Evolutionary conservation across 2,888 invertebrate genomes (phyloP), one percentile per base, ranked within the genome.

Genomic region (Tachina fera): DNA sequence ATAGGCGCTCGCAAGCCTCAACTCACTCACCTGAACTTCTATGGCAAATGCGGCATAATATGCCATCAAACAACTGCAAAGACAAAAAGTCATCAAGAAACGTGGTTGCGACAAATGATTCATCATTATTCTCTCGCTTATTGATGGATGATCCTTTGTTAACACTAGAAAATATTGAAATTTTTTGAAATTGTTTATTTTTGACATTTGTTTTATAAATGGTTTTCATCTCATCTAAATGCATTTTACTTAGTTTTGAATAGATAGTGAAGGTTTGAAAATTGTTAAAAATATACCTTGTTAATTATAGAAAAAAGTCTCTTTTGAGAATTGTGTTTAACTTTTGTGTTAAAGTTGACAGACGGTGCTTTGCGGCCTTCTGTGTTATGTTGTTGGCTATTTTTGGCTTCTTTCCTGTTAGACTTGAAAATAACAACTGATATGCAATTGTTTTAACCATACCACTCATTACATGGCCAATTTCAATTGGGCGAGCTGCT

Each of bases 381-480:
- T 71, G n/a, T 8, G 13, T n/a, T 74, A 31, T 31, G 61, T 43
- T 68, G 56, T 68, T 51, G 49, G 65, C 22, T 76, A 83, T 49
- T 75, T 71, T 67, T 63, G 71, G 45, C 83, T 79, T 83, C 86
- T 86, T 83, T 86, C 75, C 86, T 79, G 79, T 79, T 86, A 79
- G 86, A 83, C 86, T 83, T 83, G 79, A 86, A 83, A 83, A 83
- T 67, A 75, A 72, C 79, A 83, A 86, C 83, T 86, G 83, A 86
- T 63, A 71, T 75, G 43, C 45, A 51, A 22, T 63, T 41, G 49
- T 6, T 65, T 77, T 58, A 71, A 51, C 71, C 82, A 77, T 58
- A 58, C 49, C 49, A 65, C 19, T 76, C 71, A 72, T 77, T 77
- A 77, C 67, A 83, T 77, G 71, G 67, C 75, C 82, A 70, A 75